These are phyloP conservation scores for Andrena camellia DNA, from an alignment of 2,888 invertebrate genomes.

Conservation along the genomic window DNA sequence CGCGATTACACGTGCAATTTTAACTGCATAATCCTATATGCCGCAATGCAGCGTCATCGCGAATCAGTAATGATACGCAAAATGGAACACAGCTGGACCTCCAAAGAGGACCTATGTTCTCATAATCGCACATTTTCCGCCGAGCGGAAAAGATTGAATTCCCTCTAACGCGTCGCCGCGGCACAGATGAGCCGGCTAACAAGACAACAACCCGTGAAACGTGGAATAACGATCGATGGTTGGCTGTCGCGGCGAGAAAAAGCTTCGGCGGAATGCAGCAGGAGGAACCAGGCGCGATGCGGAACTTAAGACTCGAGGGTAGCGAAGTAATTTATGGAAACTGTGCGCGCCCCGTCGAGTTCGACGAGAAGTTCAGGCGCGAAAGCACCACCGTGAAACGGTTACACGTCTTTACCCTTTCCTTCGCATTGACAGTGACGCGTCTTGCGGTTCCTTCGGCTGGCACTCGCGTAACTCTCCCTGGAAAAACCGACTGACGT, in stretches of 20 bases:
- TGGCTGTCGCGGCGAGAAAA: slow-evolving; percentile 12
- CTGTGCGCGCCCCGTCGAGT: slow-evolving; percentile 55
- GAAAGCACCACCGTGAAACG: slow-evolving; percentile 53
- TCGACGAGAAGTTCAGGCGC: slow-evolving; percentile 58
- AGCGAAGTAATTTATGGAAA: slow-evolving; percentile 66
- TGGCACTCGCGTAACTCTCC: slow-evolving; percentile 30
- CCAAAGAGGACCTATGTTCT: neutral
- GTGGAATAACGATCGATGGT: slow-evolving; percentile 18
- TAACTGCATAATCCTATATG: no score
- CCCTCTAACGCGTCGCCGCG: neutral
- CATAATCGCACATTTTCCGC: neutral
- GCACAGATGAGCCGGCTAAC: neutral
- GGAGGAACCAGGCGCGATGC: slow-evolving; percentile 15
- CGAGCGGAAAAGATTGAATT: neutral
- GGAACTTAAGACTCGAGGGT: slow-evolving; percentile 47
- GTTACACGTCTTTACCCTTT: slow-evolving; percentile 59
- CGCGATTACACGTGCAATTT: no score
- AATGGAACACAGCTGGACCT: neutral
- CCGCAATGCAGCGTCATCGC: neutral
- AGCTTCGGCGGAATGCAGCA: neutral
- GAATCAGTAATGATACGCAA: neutral
- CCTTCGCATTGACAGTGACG: slow-evolving; percentile 47
- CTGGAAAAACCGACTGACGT: slow-evolving; percentile 19
- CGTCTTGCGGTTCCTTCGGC: slow-evolving; percentile 42
- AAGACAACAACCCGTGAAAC: slow-evolving; percentile 11